These are phyloP conservation scores for Zosterops japonicus DNA, from an alignment of 2,113 vertebrate species.

Conservation along the genomic window DNA sequence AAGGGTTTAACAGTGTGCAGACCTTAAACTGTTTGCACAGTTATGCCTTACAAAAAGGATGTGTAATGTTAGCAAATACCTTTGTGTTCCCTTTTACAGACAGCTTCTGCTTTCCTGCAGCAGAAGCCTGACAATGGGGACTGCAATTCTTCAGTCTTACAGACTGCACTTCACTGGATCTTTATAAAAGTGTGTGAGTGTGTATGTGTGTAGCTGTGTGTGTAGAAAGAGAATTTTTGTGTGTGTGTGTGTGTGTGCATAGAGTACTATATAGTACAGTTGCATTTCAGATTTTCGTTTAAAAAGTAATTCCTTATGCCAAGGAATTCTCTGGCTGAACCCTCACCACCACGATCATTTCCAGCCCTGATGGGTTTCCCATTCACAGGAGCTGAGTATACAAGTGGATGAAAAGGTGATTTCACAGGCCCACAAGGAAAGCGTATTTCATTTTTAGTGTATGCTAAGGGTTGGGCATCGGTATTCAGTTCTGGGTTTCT, in stretches of 20 bases:
- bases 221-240: fast-evolving
- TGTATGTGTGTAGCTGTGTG: not conserved
- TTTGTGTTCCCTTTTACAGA: not conserved
- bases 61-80: slow-evolving; percentile 9
- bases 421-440: not conserved
- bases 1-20: slow-evolving; percentile 28
- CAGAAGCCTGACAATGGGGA: not conserved
- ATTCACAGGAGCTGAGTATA: not conserved
- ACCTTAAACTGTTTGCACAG: slow-evolving; percentile 52
- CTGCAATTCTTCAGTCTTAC: not conserved
- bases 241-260: not conserved
- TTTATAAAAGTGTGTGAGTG: not conserved
- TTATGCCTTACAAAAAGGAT: slow-evolving; percentile 28
- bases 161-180: not conserved
- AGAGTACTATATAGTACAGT: not conserved
- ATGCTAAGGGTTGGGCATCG: not conserved
- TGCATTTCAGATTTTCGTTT: not conserved
- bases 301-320: not conserved
- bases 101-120: not conserved
- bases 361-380: not conserved
- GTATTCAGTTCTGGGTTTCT: slow-evolving; percentile 9
- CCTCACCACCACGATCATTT: not conserved
- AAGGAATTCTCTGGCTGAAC: not conserved
- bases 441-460: slow-evolving; percentile 22
- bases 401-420: not conserved